Base-by-base conservation (phyloP, 2,888 invertebrate species). In the Drosophila meridiana region DNA sequence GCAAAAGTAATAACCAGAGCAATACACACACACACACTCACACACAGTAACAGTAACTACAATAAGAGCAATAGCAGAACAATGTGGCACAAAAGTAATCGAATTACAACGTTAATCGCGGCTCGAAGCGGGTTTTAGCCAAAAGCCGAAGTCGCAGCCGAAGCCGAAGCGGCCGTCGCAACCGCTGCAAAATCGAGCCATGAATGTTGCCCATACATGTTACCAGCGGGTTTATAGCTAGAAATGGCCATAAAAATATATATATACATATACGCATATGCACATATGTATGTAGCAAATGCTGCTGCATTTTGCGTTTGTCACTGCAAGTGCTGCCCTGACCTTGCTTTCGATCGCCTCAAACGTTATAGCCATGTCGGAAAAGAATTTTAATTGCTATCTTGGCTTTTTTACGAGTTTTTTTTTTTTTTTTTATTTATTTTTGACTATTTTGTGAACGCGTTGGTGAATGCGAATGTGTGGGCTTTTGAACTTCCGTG, bases 31-130 rank as follows among this genome's bases (percentile, higher is more conserved):
- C 43, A 79, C 26, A 45, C 56, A 20, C 20, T 20, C 20, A 20
- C 20, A 20, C 75, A 57, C 61, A 77, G 55, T 47, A 70, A 74
- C 61, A 79, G 70, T 71, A 68, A 73, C 72, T 71, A 72, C 75
- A 86, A 76, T 67, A 72, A 77, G 80, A 87, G 77, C 74, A 83
- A 61, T 52, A 75, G 80, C 87, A 90, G 87, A 90, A 87, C 82
- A 87, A 87, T 85, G 83, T 77, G 73, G 68, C 76, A 82, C 66
- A 82, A 87, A 87, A 89, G 89, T 90, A 87, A 87, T 90, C 90
- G 87, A 86, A 87, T 87, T 90, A 87, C 87, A 81, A 62, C 83
- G 77, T 73, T 90, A 89, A 87, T 88, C 90, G 87, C 74, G 77
- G 89, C 90, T 86, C 79, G 61, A 86, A 87, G 79, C 87, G 66